These are phyloP conservation scores for Panurus biarmicus DNA, from an alignment of 2,113 vertebrate species.

Conservation along the genomic window DNA sequence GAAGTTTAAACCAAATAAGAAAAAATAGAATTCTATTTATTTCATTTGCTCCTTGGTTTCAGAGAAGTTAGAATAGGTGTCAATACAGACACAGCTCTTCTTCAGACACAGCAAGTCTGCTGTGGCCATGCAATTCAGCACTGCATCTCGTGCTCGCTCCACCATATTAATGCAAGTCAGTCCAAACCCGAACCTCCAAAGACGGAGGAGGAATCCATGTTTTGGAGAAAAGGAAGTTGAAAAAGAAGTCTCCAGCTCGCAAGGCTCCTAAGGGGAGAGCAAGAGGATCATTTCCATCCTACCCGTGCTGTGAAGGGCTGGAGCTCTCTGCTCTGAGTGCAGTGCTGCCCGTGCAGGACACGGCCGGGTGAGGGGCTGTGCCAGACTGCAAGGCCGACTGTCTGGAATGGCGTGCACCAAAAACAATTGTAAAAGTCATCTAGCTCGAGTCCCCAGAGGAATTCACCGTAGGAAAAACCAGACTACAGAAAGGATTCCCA, in stretches of 20 bases:
- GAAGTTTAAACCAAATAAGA: slow-evolving; percentile 20
- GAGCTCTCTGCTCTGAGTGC: neutral
- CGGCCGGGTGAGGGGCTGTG: neutral
- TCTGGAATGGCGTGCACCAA: neutral
- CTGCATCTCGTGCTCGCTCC: neutral
- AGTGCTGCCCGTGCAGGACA: neutral
- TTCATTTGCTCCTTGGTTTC: neutral
- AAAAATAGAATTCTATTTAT: slow-evolving; percentile 53
- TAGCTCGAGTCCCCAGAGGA: neutral
- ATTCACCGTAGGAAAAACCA: neutral
- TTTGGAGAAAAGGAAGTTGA: neutral
- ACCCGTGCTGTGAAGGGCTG: fast-evolving
- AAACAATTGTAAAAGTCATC: neutral
- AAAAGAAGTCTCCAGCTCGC: neutral
- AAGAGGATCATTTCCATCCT: neutral
- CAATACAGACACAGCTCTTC: neutral
- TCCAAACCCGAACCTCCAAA: neutral
- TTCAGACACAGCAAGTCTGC: neutral
- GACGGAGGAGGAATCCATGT: neutral
- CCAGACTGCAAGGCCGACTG: neutral
- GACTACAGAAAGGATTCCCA: neutral
- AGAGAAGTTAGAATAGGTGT: neutral
- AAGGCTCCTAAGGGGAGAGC: neutral
- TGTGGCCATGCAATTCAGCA: neutral
- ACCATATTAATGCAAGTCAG: neutral